Evolutionary conservation across 2,113 vertebrate species (phyloP), one percentile per base, ranked within the genome.

Genomic region (Atherinomorus stipes): DNA sequence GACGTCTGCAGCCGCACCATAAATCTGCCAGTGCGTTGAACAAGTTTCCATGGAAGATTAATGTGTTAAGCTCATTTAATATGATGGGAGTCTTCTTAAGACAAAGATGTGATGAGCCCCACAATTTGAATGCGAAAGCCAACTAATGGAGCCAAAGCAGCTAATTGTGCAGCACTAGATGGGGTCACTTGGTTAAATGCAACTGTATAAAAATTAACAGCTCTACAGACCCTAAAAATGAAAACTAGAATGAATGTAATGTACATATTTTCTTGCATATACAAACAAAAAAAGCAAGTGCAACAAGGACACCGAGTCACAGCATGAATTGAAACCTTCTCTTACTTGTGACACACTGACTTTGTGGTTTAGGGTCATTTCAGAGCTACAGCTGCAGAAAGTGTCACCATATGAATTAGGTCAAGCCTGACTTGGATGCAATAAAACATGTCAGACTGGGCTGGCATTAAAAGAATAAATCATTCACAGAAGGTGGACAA

Each of bases 51-150:
- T 15, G 18, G 40, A 18, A 21, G 59, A 82, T 68, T 76, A 67
- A 77, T 52, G 63, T 54, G 31, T 50, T 62, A 15, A 57, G 31
- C 65, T 74, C 64, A 69, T 75, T 65, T 66, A 67, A 57, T 25
- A n/a, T 71, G 76, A 78, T 65, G 49, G 67, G 78, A 67, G 62
- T 63, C 21, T 67, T 76, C 60, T 56, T 59, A 9, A 74, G 64
- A 76, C 67, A 63, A 47, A 73, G 64, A 25, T 18, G 53, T 26
- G 16, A 22, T n/a, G 53, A 63, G 49, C 68, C 42, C 26, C 59
- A 56, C 22, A 11, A 50, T 12, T 31, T 12, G 42, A 49, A 18
- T 12, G 15, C 16, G 51, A n/a, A 67, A 52, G 22, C 51, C 71
- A 22, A 58, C 21, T 22, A 50, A 66, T 52, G 11, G 15, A 49